Conservation (phyloP, 2,888 invertebrate genomes). For the Eupithecia insigniata region DNA sequence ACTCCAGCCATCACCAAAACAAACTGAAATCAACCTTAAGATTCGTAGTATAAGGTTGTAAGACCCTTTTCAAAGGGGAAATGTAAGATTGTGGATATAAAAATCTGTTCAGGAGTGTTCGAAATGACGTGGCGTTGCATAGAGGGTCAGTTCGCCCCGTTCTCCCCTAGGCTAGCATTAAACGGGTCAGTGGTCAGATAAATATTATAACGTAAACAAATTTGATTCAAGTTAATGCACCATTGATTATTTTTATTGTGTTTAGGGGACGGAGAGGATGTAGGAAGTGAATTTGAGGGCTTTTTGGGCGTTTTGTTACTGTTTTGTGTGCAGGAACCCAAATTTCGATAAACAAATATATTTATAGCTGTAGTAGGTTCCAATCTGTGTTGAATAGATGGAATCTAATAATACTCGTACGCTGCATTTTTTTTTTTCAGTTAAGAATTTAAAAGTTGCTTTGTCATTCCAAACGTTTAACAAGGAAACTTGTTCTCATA, state of each 20-base stretch:
- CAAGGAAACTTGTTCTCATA: background rate
- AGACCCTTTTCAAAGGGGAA: constrained; percentile 12
- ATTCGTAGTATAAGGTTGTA: constrained; percentile 28
- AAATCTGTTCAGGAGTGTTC: constrained; percentile 77
- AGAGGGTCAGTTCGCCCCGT: constrained; percentile 67
- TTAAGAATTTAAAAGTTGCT: no score
- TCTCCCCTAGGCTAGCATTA: constrained; percentile 66
- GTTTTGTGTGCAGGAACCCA: background rate
- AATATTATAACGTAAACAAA: constrained; percentile 81
- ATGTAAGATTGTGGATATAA: constrained; percentile 55
- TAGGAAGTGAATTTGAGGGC: constrained; percentile 1
- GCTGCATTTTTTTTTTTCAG: no score
- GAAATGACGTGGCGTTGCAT: constrained; percentile 69
- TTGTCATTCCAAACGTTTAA: background rate
- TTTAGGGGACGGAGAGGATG: constrained; percentile 31
- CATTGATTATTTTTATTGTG: constrained; percentile 69
- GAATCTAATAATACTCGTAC: no score
- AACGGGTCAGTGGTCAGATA: constrained; percentile 81
- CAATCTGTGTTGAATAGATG: background rate
- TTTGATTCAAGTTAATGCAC: constrained; percentile 78
- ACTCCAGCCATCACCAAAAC: constrained; percentile 9
- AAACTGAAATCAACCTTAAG: constrained; percentile 48
- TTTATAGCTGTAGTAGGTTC: background rate
- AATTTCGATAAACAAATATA: background rate
- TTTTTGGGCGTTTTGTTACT: constrained; percentile 8